These are phyloP conservation scores for Pyrochroa serraticornis DNA, from an alignment of 2,888 invertebrate species.

Conservation along the genomic window DNA sequence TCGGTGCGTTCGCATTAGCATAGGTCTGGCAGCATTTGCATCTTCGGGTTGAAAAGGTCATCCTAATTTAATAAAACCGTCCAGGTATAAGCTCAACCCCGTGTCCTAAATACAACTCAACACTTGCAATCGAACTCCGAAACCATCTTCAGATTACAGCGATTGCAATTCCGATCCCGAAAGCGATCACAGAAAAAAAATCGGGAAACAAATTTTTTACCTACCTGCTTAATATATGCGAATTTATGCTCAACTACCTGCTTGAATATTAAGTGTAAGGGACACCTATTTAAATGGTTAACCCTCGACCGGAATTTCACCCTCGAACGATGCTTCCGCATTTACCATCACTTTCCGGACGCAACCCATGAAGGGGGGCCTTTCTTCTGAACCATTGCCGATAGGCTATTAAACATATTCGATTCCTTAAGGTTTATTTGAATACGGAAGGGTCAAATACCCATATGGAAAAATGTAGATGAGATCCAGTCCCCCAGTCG, in stretches of 20 bases:
- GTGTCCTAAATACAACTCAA: slow-evolving; percentile 3
- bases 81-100: slow-evolving; percentile 5
- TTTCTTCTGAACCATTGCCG: slow-evolving; percentile 50
- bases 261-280: slow-evolving; percentile 60
- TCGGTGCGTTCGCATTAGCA: slow-evolving; percentile 55
- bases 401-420: slow-evolving; percentile 59
- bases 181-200: slow-evolving; percentile 33
- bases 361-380: slow-evolving; percentile 35
- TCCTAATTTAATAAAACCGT: slow-evolving; percentile 49
- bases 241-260: slow-evolving; percentile 59
- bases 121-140: background rate
- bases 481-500: slow-evolving; percentile 46
- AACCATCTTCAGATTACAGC: background rate
- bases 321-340: slow-evolving; percentile 28
- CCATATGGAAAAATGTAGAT: slow-evolving; percentile 58
- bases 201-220: slow-evolving; percentile 50
- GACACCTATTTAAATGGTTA: slow-evolving; percentile 57
- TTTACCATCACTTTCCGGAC: slow-evolving; percentile 15
- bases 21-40: slow-evolving; percentile 56
- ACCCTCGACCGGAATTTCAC: slow-evolving; percentile 40
- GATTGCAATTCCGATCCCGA: background rate
- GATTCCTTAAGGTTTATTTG: slow-evolving; percentile 56
- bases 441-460: slow-evolving; percentile 56
- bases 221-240: slow-evolving; percentile 60
- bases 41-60: slow-evolving; percentile 53